These are phyloP conservation scores for Scaptomyza pallida DNA, from an alignment of 1,140 invertebrate species.

Conservation along the genomic window DNA sequence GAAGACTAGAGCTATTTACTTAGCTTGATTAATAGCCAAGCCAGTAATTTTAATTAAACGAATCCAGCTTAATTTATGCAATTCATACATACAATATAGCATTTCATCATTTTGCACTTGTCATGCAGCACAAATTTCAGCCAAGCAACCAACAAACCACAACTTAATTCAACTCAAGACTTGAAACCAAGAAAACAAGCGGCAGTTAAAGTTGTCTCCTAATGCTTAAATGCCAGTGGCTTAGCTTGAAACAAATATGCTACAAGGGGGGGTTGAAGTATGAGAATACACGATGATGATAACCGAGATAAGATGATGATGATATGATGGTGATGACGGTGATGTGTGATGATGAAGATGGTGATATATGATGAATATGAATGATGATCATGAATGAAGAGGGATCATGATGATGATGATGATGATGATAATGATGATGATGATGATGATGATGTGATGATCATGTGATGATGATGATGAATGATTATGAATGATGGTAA, in stretches of 20 bases:
- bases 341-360: too few species aligned
- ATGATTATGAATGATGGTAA: too few species aligned
- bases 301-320: too few species aligned
- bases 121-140: constrained; percentile 68
- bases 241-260: constrained; percentile 1
- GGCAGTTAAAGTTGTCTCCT: constrained; percentile 33
- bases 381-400: too few species aligned
- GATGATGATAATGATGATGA: too few species aligned
- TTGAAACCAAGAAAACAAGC: constrained; percentile 5
- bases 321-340: too few species aligned
- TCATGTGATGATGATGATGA: too few species aligned
- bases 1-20: constrained; percentile 31
- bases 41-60: constrained; percentile 79
- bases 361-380: too few species aligned
- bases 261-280: background rate
- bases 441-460: too few species aligned
- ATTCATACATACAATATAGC: constrained; percentile 74
- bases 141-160: background rate
- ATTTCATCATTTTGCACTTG: constrained; percentile 82
- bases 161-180: background rate
- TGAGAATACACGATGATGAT: too few species aligned
- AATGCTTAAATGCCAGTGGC: constrained; percentile 15
- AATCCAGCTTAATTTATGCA: constrained; percentile 81
- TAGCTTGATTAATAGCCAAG: constrained; percentile 72
- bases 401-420: too few species aligned